Conservation (phyloP, 2,888 invertebrate species). For the Calliphora vomitoria region DNA sequence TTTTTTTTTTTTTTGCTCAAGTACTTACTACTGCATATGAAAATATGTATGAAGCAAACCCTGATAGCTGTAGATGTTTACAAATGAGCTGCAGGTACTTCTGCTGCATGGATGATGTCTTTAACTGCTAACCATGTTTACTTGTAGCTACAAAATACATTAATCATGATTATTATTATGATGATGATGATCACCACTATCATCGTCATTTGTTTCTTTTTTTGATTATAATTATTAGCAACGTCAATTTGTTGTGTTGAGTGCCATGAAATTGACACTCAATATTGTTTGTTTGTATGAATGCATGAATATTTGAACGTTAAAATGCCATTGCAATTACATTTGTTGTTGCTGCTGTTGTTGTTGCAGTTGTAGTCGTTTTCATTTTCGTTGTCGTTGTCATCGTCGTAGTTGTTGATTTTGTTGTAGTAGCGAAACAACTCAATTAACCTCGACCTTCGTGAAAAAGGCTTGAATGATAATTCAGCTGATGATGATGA, state of each 20-base stretch:
- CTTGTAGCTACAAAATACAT: background rate
- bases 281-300: constrained; percentile 68
- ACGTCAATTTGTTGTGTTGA: constrained; percentile 64
- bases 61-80: background rate
- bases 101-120: background rate
- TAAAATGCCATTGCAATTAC: constrained; percentile 57
- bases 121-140: background rate
- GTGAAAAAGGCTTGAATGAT: constrained; percentile 73
- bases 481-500: constrained; percentile 55
- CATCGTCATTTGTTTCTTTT: background rate
- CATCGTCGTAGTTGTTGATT: constrained; percentile 1
- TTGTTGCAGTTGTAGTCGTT: too few relatives aligned
- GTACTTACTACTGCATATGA: too few relatives aligned
- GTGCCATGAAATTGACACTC: constrained; percentile 73
- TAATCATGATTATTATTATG: constrained; percentile 10
- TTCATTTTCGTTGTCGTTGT: constrained; percentile 13
- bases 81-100: background rate
- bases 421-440: constrained; percentile 78
- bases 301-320: constrained; percentile 66
- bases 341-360: constrained; percentile 36
- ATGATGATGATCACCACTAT: constrained; percentile 38
- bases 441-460: constrained; percentile 84
- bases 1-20: too few relatives aligned
- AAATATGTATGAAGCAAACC: too few relatives aligned
- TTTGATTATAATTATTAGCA: constrained; percentile 58